Evolutionary conservation across 2,797 vertebrate genomes (phyloP).

Genomic region (Syngnathus acus): DNA sequence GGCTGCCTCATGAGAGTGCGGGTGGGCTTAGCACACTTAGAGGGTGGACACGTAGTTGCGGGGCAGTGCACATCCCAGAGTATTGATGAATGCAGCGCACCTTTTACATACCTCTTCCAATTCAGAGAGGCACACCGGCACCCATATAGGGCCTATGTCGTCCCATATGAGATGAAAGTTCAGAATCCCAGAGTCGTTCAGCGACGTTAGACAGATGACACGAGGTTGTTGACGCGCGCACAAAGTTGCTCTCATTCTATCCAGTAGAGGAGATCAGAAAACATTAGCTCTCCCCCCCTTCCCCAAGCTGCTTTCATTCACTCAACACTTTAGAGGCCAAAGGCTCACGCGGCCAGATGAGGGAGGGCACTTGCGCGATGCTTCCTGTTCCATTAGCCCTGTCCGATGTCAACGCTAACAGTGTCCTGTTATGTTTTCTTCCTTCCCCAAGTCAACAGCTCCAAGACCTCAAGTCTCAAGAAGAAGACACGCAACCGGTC

Average conservation of each 20-base stretch:
- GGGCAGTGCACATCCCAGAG: background rate
- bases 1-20: constrained; percentile 70
- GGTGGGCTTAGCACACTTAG: background rate
- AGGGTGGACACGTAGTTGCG: background rate
- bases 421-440: constrained; percentile 77
- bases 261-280: constrained; percentile 11
- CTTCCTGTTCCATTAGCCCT: constrained; percentile 55
- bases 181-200: constrained; percentile 9
- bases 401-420: constrained; percentile 72
- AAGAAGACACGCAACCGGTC: constrained; percentile 20
- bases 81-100: constrained; percentile 41
- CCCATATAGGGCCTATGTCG: constrained; percentile 8
- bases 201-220: constrained; percentile 1
- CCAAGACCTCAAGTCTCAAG: constrained; percentile 63
- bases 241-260: constrained; percentile 4
- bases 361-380: constrained; percentile 36
- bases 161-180: constrained; percentile 16
- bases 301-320: constrained; percentile 4
- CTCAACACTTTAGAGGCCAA: constrained; percentile 17
- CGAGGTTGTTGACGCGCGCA: constrained; percentile 9
- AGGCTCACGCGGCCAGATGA: constrained; percentile 24
- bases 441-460: constrained; percentile 76
- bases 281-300: background rate
- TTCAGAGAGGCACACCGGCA: constrained; percentile 19
- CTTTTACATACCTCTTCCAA: constrained; percentile 36